Evolutionary conservation across 2,888 invertebrate species (phyloP), one percentile per base, ranked within the genome.

Genomic region (Anaspis maculata): DNA sequence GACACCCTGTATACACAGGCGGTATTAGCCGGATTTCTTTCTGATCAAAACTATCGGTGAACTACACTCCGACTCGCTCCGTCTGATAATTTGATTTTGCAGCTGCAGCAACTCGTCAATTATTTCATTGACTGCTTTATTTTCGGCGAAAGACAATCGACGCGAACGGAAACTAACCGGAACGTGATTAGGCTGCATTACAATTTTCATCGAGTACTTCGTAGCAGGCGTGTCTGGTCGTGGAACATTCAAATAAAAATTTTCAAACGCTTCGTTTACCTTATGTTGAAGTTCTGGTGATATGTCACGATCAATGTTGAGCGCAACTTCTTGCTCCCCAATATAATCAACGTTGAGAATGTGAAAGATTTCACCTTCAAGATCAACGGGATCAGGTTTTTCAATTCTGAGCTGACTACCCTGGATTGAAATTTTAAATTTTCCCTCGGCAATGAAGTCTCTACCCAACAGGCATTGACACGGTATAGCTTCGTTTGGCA

Each of bases 31-130:
- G 14, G 11, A 37, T 13, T 35, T 32, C 13, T 35, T 35, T 13
- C 21, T 37, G 10, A 32, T 13, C 9, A 35, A 26, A 26, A 32
- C 30, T 22, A 32, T 32, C 13, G 27, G 28, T n/a, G 27, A 30
- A 9, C 23, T 14, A 13, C n/a, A 32, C 10, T 32, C 12, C 5
- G 32, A 31, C 6, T 11, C 4, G 15, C 32, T 32, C 4, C 27
- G 32, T 9, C 32, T 22, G 11, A 32, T 28, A 7, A 32, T 32
- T 10, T 15, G 13, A 3, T 15, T 5, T n/a, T n/a, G n/a, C n/a
- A n/a, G n/a, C 4, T 30, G 3, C 10, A 32, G 10, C 14, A 21
- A 32, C 3, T 30, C 27, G 9, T 15, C 14, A 11, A 29, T 11
- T 11, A 27, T 19, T 24, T 30, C 34, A 2, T 13, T 6, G 3